Evolutionary conservation across 2,797 vertebrate genomes (phyloP), one percentile per base, ranked within the genome.

Genomic region (Gambusia yucatana): DNA sequence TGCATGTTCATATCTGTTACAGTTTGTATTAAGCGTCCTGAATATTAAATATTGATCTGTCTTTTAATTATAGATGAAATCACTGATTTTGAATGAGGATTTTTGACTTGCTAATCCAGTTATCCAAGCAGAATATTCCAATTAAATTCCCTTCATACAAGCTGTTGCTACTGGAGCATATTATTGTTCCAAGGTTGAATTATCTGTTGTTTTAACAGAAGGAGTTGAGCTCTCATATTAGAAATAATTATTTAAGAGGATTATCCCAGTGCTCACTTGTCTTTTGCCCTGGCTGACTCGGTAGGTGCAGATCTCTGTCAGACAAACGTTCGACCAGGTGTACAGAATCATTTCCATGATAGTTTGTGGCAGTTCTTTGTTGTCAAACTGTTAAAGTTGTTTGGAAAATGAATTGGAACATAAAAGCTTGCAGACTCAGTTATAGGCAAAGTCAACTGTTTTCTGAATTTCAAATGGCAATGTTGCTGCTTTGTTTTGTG

Each of bases 71-170:
- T 22, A 39, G 36, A 10, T 65, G 63, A 65, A 65, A 65, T 65
- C 36, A 3, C 61, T 3, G 1, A 22, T 65, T 65, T 39, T 39
- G 63, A 65, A 41, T 39, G 33, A 41, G 36, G 36, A 22, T 4
- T 65, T 65, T 65, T 20, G 36, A 65, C 63, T 65, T 65, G 17
- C 63, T 65, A 65, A 65, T 65, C 20, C 63, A 65, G 28, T 48
- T 81, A 30, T 48, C 33, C 61, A 28, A 20, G 71, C 33, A 25
- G 13, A 48, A 39, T 77, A 65, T 65, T 39, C 30, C 63, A 65
- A 39, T 65, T 39, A 65, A 63, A 63, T 20, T 65, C 2, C 61
- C 61, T 65, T 36, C 33, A 63, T 63, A 36, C 1, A 3, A 65
- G 33, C 33, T 39, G 63, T 20, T 41, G 17, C 33, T 65, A 22